Percentiles rank a stretch among this genome's conserved stretches.
phyloP scores from a whole-genome alignment of 1,140 invertebrate species.

The Ectropis grisescens region DNA sequence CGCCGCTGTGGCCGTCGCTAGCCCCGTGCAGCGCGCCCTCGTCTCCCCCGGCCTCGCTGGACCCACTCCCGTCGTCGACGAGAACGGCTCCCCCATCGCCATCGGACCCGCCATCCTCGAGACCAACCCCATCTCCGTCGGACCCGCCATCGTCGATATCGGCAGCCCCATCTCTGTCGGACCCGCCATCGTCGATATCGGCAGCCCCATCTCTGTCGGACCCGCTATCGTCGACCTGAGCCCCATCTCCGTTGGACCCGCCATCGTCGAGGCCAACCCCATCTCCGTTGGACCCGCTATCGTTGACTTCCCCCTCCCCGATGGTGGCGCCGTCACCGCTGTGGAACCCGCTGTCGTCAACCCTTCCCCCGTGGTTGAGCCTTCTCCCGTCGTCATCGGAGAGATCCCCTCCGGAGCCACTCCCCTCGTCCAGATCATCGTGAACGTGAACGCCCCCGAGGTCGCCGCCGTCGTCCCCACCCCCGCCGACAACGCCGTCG shows the following conservation, averaged over 20 bases:
- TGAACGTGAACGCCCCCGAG: not conserved
- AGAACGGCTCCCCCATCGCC: constrained; percentile 1
- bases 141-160: constrained; percentile 8
- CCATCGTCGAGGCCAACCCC: constrained; percentile 2
- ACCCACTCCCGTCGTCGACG: constrained; percentile 11
- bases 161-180: constrained; percentile 8
- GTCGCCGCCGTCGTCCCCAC: constrained; percentile 1
- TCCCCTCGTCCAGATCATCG: too few species aligned
- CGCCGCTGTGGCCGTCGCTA: constrained; percentile 28
- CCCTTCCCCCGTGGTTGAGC: constrained; percentile 4
- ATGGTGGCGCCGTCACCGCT: too few species aligned
- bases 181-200: constrained; percentile 8
- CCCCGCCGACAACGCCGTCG: too few species aligned
- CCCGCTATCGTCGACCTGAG: constrained; percentile 14
- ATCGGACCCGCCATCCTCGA: constrained; percentile 9
- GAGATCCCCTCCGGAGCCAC: constrained; percentile 8
- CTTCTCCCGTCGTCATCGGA: constrained; percentile 9
- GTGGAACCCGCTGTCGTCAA: constrained; percentile 2
- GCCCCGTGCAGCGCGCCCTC: constrained; percentile 18
- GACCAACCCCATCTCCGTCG: constrained; percentile 5
- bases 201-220: constrained; percentile 10
- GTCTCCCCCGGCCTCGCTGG: constrained; percentile 4
- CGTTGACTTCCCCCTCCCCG: constrained; percentile 2
- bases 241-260: constrained; percentile 13
- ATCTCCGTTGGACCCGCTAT: constrained; percentile 1